Base-by-base conservation (phyloP, 2,797 vertebrate genomes). In the Gymnopithys bicolor region DNA sequence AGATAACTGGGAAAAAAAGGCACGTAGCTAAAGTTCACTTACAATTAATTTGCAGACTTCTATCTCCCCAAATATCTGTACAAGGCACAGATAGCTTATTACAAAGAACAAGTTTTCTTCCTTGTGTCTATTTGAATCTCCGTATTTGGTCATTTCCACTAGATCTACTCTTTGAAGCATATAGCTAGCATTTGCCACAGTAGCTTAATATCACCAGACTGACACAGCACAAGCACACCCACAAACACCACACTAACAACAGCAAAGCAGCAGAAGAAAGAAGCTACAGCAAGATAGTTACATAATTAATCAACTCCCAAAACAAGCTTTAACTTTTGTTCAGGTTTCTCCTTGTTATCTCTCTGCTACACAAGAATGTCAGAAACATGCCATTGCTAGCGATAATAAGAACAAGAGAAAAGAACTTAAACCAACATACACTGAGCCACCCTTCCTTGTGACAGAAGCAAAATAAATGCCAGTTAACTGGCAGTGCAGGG, bases 211-310 rank as follows among this genome's bases (percentile, higher is more conserved):
- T 5, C 39, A 64, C 78, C 28, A 77, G 67, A 78, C 0, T 64
- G 64, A 69, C 75, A 78, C 22, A 53, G 77, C 67, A 87, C 70
- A 55, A 78, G 84, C 84, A 71, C 71, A 85, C 82, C 33, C 70
- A 84, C 69, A 25, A 22, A 4, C 2, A 58, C 59, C 43, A 68
- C 81, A 82, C 3, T 3, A 37, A 75, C 21, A 76, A 11, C 46
- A 87, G 73, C 90, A 91, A 92, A 93, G 75, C 84, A 91, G 91
- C 88, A 89, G 89, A 89, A 96, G 95, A 85, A 0, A 95, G 86
- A 90, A 94, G 95, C 83, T 76, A 59, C 10, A 94, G 90, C 82
- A 74, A 85, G 51, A 56, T 28, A 89, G 39, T 63, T 24, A 70
- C 33, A 70, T 22, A 75, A 49, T 45, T 33, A 53, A 24, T 58